Percentiles rank a stretch among this genome's conserved stretches.
These are phyloP conservation scores for Prionace glauca DNA, from an alignment of 2,797 vertebrate genomes.

Conservation along the genomic window DNA sequence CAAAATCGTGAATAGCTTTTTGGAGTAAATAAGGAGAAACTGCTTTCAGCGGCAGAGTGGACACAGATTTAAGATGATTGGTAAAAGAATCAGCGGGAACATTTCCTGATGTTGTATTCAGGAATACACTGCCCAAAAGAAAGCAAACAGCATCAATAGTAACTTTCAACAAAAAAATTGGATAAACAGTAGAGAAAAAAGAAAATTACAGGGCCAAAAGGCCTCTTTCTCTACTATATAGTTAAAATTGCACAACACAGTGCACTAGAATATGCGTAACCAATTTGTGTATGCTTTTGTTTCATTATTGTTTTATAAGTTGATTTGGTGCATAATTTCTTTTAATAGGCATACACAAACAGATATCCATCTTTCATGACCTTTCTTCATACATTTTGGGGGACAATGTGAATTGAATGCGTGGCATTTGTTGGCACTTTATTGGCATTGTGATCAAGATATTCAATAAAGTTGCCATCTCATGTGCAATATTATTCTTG, in stretches of 20 bases:
- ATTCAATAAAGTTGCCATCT: background rate
- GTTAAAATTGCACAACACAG: background rate
- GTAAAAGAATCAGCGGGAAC: background rate
- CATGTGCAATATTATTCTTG: background rate
- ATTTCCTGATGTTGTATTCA: background rate
- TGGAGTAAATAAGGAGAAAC: background rate
- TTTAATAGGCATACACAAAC: background rate
- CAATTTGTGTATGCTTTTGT: background rate
- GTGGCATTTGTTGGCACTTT: background rate
- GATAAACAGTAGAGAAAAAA: background rate
- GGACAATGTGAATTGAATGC: background rate
- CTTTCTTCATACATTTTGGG: background rate
- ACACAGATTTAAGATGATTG: background rate
- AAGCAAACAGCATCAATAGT: background rate
- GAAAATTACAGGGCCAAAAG: background rate
- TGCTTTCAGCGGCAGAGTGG: background rate
- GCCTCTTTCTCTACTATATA: background rate
- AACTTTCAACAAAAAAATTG: background rate
- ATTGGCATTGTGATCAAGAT: background rate
- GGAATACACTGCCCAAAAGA: background rate
- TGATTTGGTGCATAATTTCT: background rate
- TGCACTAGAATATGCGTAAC: background rate
- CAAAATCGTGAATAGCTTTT: too few relatives aligned
- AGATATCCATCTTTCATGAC: background rate
- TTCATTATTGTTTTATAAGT: background rate